phyloP scores from a whole-genome alignment of 1,140 invertebrate genomes.

The Formica exsecta region DNA sequence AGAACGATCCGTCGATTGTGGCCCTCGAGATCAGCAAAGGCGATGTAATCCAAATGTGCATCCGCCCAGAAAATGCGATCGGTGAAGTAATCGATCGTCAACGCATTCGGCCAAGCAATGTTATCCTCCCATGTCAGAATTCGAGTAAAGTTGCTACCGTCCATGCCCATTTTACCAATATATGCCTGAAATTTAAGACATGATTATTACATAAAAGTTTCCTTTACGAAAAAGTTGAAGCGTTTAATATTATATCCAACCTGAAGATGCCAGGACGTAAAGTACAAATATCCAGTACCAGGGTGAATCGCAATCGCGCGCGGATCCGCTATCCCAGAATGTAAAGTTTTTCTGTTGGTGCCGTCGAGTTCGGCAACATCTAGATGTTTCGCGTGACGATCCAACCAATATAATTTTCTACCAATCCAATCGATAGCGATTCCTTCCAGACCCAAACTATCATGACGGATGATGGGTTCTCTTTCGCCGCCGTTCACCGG shows the following conservation, averaged over 20 bases:
- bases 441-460: conserved; percentile 98
- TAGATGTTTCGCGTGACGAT: conserved; percentile 97
- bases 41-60: conserved; percentile 99
- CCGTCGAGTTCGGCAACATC: conserved; percentile 97
- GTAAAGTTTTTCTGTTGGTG: conserved; percentile 95
- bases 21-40: conserved; percentile 96
- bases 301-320: conserved; percentile 98
- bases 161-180: conserved; percentile 99
- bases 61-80: conserved; percentile 98
- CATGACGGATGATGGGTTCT: conserved; percentile 96
- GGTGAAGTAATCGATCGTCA: conserved; percentile 98
- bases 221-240: not conserved
- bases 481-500: conserved; percentile 86
- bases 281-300: conserved; percentile 97
- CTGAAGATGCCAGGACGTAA: conserved; percentile 97
- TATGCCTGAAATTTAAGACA: conserved; percentile 90
- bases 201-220: conserved; percentile 15
- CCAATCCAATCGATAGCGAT: conserved; percentile 98
- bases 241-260: conserved; percentile 66
- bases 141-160: conserved; percentile 96
- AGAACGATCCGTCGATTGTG: conserved; percentile 93
- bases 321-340: conserved; percentile 96
- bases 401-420: conserved; percentile 98
- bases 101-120: conserved; percentile 98
- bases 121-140: conserved; percentile 97